Evolutionary conservation across 2,888 invertebrate species (phyloP), one percentile per base, ranked within the genome.

Genomic region (Stenurella melanura): DNA sequence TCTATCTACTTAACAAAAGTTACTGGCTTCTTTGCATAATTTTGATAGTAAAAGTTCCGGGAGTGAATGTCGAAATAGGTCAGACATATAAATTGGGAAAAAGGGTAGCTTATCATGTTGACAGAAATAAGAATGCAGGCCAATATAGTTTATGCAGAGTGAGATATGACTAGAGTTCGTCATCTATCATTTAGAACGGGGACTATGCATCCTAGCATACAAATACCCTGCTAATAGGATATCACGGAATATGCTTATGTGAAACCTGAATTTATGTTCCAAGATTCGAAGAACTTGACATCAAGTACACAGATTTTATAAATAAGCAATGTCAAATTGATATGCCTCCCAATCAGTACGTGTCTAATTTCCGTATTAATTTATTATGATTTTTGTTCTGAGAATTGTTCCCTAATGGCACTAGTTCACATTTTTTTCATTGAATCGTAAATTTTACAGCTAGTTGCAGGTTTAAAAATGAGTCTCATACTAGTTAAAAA

Each of bases 71-170:
- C 42, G 19, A 64, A 64, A 42, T 64, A 19, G 19, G 64, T 19
- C 64, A 64, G 42, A 64, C 21, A 64, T 38, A 64, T 42, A 64
- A 38, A 64, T 64, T 19, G 21, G 21, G 58, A 61, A 71, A 71
- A 80, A 78, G 63, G 78, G 67, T 21, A 58, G 74, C 74, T 74
- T 74, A 74, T 85, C 84, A 82, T 82, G 84, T 81, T 84, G 85
- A 84, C 85, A 83, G 85, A 84, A 83, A 84, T 84, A 85, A 85
- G 84, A 84, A 83, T 83, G 80, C 80, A 78, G 79, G 78, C 81
- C 78, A 81, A 80, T 81, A 79, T 81, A 80, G 80, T 79, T 81
- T 79, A 80, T 78, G 80, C 77, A 75, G 77, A 79, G 80, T 82
- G 81, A 84, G 83, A 84, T 83, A 81, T 80, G 84, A 80, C 79